A percentile compares a stretch with the other conserved stretches of the same genome.
These are phyloP conservation scores for Pararge aegeria DNA, from an alignment of 1,140 invertebrate genomes.

Conservation along the genomic window DNA sequence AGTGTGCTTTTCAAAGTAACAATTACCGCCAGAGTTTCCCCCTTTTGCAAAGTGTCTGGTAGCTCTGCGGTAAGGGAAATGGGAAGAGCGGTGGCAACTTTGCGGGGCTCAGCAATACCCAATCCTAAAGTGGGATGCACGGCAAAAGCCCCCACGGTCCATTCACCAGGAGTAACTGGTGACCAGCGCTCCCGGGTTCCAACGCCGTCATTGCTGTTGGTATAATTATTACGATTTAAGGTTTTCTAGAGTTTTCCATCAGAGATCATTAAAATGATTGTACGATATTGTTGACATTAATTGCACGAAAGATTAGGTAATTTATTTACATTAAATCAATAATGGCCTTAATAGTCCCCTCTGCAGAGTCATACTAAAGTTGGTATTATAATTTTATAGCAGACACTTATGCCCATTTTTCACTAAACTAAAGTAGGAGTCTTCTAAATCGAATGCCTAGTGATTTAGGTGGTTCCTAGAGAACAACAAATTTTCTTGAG, in stretches of 20 bases:
- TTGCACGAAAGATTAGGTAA: too few relatives aligned
- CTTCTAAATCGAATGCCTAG: too few relatives aligned
- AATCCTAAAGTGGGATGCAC: slow-evolving; percentile 91
- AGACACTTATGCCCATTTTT: too few relatives aligned
- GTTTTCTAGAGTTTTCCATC: neutral
- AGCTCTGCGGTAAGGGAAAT: slow-evolving; percentile 81
- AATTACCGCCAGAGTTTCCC: slow-evolving; percentile 94
- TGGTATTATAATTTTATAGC: too few relatives aligned
- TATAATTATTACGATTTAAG: neutral
- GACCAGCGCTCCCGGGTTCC: slow-evolving; percentile 82
- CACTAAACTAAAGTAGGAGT: too few relatives aligned
- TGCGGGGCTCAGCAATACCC: slow-evolving; percentile 88
- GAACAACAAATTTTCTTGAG: too few relatives aligned
- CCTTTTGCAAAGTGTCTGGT: slow-evolving; percentile 93
- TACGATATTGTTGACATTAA: too few relatives aligned
- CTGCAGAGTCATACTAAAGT: too few relatives aligned
- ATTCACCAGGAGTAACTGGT: slow-evolving; percentile 95
- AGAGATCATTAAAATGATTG: too few relatives aligned
- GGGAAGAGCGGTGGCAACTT: slow-evolving; percentile 89
- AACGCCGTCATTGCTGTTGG: slow-evolving; percentile 76
- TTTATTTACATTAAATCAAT: too few relatives aligned
- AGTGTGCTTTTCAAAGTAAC: slow-evolving; percentile 96
- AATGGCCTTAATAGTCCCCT: too few relatives aligned
- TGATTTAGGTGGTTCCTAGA: too few relatives aligned
- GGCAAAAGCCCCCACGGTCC: slow-evolving; percentile 96